Base-by-base conservation (phyloP, 2,797 vertebrate genomes). In the Myripristis jacobus region DNA sequence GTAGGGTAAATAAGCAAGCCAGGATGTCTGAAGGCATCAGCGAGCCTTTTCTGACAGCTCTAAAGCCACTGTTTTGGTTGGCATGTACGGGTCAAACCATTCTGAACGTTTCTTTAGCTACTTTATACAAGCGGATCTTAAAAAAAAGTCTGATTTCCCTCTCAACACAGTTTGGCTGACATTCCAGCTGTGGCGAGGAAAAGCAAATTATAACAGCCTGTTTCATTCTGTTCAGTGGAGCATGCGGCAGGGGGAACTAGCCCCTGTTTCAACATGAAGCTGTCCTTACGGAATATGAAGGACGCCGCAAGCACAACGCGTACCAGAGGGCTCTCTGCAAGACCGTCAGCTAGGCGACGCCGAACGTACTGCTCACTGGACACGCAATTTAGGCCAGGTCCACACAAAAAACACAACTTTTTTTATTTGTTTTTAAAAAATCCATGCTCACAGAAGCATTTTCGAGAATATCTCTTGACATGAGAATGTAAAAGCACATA, bases 31-130 rank as follows among this genome's bases (percentile, higher is more conserved):
- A 80, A 79, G 54, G 56, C 62, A 78, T 77, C 70, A 69, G 47
- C 47, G 18, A 60, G 34, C 60, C 50, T 80, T 70, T 69, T 51
- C 57, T 79, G 56, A 65, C 15, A 1, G 44, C 66, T 71, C 44
- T 29, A 51, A 80, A 77, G 80, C 55, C 53, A 46, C 57, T 80
- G 81, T 82, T 88, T 85, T 60, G 68, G 53, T 89, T 88, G 65
- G 83, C 74, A 66, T 64, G 36, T 34, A n/a, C 3, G 69, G 43
- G 58, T 81, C 41, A 72, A 62, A 64, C 59, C 65, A 38, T 73
- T 63, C 51, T 31, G n/a, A 77, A 47, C 36, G 29, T 75, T 82
- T 87, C 41, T 82, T 79, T 58, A 70, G 55, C 64, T 72, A 65
- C 25, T 55, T 65, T 53, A 58, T 75, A 70, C 58, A 61, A 61